Percentiles rank a stretch among this genome's conserved stretches.
phyloP scores from a whole-genome alignment of 2,888 invertebrate species.

The Tinea trinotella region DNA sequence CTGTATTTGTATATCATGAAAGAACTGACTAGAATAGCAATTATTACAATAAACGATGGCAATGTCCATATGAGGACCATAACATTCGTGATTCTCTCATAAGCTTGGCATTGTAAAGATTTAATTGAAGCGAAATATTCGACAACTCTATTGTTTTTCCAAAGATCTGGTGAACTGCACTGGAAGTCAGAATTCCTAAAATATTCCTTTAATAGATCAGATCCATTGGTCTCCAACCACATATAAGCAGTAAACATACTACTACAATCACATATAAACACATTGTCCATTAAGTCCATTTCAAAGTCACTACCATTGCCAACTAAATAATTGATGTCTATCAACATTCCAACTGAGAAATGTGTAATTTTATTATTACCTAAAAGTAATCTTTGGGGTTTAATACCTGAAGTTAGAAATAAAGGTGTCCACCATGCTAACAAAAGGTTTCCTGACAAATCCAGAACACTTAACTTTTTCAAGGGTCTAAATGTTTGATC shows the following conservation, averaged over 20 bases:
- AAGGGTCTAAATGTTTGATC: constrained; percentile 55
- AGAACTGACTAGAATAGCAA: constrained; percentile 37
- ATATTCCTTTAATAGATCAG: constrained; percentile 39
- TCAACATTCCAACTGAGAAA: constrained; percentile 69
- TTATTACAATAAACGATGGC: constrained; percentile 46
- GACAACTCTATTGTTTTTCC: constrained; percentile 53
- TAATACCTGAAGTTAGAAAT: constrained; percentile 55
- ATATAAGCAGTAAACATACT: constrained; percentile 53
- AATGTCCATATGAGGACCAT: constrained; percentile 57
- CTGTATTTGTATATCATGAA: constrained; percentile 50
- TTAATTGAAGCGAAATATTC: constrained; percentile 55
- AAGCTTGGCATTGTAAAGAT: constrained; percentile 48
- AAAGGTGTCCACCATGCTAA: constrained; percentile 67
- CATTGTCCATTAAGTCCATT: constrained; percentile 65
- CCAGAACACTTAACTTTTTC: constrained; percentile 50
- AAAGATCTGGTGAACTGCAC: constrained; percentile 58
- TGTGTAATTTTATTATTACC: constrained; percentile 70
- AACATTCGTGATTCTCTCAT: constrained; percentile 47
- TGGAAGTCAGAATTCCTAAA: constrained; percentile 46
- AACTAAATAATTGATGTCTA: constrained; percentile 63
- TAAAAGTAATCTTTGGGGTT: constrained; percentile 48
- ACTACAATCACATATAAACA: constrained; percentile 69
- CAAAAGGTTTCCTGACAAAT: constrained; percentile 66
- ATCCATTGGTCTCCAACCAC: constrained; percentile 54
- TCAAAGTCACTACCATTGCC: constrained; percentile 36